These are phyloP conservation scores for Paratilapia polleni DNA, from an alignment of 2,113 vertebrate genomes.

Conservation along the genomic window DNA sequence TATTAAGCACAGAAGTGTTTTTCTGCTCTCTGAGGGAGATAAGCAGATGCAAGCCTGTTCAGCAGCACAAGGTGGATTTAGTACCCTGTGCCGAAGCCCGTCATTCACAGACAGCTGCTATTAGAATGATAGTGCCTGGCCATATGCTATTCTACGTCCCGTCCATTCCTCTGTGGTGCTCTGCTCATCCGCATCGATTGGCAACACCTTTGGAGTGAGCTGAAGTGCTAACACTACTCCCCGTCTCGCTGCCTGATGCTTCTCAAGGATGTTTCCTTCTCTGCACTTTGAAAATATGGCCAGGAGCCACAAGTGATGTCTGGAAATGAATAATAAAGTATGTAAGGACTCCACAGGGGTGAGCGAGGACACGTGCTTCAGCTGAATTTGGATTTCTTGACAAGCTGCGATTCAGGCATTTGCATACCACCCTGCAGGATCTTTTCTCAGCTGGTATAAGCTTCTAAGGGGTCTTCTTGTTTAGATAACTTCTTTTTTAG, in stretches of 20 bases:
- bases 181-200: slow-evolving; percentile 16
- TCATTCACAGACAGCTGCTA: slow-evolving; percentile 57
- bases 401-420: slow-evolving; percentile 35
- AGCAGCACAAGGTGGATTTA: slow-evolving; percentile 52
- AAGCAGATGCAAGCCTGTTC: slow-evolving; percentile 44
- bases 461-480: slow-evolving; percentile 10
- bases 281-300: slow-evolving; percentile 46
- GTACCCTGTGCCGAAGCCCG: slow-evolving; percentile 1
- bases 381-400: slow-evolving; percentile 50
- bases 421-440: slow-evolving; percentile 53
- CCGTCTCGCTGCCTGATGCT: slow-evolving; percentile 18
- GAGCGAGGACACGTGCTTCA: slow-evolving; percentile 10
- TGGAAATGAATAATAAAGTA: slow-evolving; percentile 59
- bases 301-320: slow-evolving; percentile 52
- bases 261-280: slow-evolving; percentile 49
- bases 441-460: slow-evolving; percentile 23
- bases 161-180: slow-evolving; percentile 23
- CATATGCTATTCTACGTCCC: slow-evolving; percentile 49
- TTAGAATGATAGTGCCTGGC: slow-evolving; percentile 42
- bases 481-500: not conserved
- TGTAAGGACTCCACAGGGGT: slow-evolving; percentile 51
- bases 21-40: slow-evolving; percentile 21
- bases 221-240: slow-evolving; percentile 35
- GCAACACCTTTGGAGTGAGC: slow-evolving; percentile 36
- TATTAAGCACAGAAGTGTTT: slow-evolving; percentile 25